Evolutionary conservation across 2,888 invertebrate genomes (phyloP), one percentile per base, ranked within the genome.

Genomic region (Chouioia cunea): DNA sequence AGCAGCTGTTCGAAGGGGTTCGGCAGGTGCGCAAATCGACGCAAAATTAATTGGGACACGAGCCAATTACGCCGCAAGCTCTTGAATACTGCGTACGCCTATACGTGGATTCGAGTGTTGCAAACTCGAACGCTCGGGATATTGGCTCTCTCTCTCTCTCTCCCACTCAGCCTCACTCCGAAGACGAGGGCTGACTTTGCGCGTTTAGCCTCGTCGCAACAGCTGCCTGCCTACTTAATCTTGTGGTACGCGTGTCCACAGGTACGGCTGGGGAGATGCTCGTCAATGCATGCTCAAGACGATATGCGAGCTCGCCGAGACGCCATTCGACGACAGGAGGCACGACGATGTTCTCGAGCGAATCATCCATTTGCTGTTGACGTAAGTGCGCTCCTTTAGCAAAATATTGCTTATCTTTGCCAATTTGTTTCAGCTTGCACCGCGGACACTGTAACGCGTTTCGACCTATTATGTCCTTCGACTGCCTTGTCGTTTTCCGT

Each of bases 271-370:
- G 80, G 84, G 71, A 62, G 77, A 87, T 69, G 92, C 91, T 6
- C 87, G 87, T 58, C 84, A 86, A 43, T 93, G 92, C 81, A 86
- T 93, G 71, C 86, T 91, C 74, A 87, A 91, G 75, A 88, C 89
- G 58, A 91, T 93, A 79, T 93, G 92, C 79, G 92, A 92, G 82
- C 88, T 89, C 69, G 88, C 90, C 60, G 87, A 86, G 57, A 83
- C 85, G 18, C 89, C 89, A 65, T 85, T 90, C 73, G 88, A n/a
- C n/a, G n/a, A 89, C 65, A 84, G 87, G 71, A 88, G 88, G 78
- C 89, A 89, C 79, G 91, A 91, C 20, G 85, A 93, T 50, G 79
- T 92, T 65, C 90, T 93, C 27, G 90, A 90, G 70, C 93, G 93
- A 82, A 85, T 93, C 50, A 85, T 92, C 48, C 89, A 89, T 72